These are phyloP conservation scores for Aurelia coerulea DNA, from an alignment of 30 jellyfish, hydroid and myxozoan species.

Conservation along the genomic window DNA sequence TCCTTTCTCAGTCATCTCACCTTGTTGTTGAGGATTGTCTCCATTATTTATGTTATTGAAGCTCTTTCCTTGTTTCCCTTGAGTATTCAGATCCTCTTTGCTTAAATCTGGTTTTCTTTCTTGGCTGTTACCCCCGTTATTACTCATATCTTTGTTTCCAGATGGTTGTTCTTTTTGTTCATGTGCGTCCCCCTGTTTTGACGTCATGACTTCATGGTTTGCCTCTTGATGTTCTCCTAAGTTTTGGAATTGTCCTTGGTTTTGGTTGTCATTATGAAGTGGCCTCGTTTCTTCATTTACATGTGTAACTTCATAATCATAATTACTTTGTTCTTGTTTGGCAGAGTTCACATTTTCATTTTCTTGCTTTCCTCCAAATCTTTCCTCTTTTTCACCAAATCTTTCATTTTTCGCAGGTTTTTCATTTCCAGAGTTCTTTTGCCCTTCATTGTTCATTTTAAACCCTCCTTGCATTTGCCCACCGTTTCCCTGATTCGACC, in stretches of 20 bases:
- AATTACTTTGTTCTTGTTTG: not conserved
- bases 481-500: too few species aligned
- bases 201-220: slow-evolving; percentile 11
- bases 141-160: slow-evolving; percentile 16
- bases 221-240: slow-evolving; percentile 41
- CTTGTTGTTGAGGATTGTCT: not conserved
- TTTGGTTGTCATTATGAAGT: slow-evolving; percentile 1
- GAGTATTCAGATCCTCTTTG: slow-evolving; percentile 47
- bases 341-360: not conserved
- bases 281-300: not conserved
- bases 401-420: too few species aligned
- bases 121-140: slow-evolving; percentile 18
- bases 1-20: slow-evolving; percentile 18
- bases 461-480: not conserved
- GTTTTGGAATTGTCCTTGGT: slow-evolving; percentile 12
- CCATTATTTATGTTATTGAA: slow-evolving; percentile 2
- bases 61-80: slow-evolving; percentile 24
- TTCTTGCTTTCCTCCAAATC: not conserved
- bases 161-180: slow-evolving; percentile 38
- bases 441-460: not conserved
- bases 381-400: not conserved
- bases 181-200: slow-evolving; percentile 9
- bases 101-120: slow-evolving; percentile 61
- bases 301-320: not conserved
- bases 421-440: not conserved